phyloP scores from a whole-genome alignment of 1,140 invertebrate species.

The Trichonephila clavipes region DNA sequence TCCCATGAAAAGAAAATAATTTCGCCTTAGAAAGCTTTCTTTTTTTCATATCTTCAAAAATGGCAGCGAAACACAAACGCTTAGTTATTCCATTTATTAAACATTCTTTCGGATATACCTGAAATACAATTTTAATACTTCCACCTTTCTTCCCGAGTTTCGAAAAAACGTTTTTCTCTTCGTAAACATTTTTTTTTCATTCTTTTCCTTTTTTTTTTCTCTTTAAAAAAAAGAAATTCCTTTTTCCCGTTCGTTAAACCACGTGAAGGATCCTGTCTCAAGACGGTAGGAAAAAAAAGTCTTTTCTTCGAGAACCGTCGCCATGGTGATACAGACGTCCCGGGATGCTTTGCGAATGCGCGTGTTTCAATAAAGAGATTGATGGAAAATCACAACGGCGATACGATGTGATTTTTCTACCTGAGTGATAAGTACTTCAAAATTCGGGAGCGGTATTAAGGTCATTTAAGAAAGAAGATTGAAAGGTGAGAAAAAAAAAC shows the following conservation, averaged over 20 bases:
- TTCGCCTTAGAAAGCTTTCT: too few species aligned
- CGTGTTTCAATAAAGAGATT: conserved; percentile 34
- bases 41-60: too few species aligned
- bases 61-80: background rate
- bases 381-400: background rate
- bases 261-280: background rate
- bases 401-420: background rate
- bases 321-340: background rate
- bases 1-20: too few species aligned
- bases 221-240: background rate
- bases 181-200: background rate
- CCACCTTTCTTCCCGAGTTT: too few species aligned
- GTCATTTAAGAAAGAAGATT: background rate
- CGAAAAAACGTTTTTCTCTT: background rate
- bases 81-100: conserved; percentile 12
- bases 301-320: background rate
- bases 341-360: background rate
- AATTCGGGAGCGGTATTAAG: background rate
- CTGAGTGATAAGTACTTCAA: background rate
- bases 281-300: background rate
- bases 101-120: background rate
- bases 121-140: background rate
- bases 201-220: background rate
- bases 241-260: conserved; percentile 30
- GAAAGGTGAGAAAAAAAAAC: background rate